Evolutionary conservation across 2,888 invertebrate species (phyloP), one percentile per base, ranked within the genome.

Genomic region (Volucella inanis): DNA sequence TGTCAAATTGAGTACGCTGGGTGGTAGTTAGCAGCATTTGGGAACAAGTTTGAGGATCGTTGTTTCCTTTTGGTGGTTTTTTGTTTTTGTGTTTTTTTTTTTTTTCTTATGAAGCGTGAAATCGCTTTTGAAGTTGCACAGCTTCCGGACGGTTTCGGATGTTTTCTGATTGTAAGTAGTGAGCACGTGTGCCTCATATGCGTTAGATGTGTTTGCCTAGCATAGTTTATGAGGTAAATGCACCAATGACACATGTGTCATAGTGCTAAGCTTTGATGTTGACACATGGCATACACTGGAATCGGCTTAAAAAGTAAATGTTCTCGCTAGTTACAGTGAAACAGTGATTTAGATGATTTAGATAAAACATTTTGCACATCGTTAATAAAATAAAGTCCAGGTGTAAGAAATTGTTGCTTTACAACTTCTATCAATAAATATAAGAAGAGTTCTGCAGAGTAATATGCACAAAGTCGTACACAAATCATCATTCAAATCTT

Each of bases 111-210:
- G 83, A 83, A 70, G 74, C 83, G 74, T 83, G 78, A 68, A 78
- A 83, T 83, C 68, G 83, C 78, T 83, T 83, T 83, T 83, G 83
- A 83, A 78, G 83, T 78, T 55, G 55, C 74, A 64, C 64, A 47
- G 78, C 54, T 83, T 83, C 83, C 83, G 83, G 83, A 83, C 74
- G 72, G 52, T 72, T 74, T 74, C 41, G 45, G 47, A n/a, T 68
- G 14, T 52, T 67, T 54, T 50, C 70, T 45, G 45, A 71, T 43
- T 15, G 67, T 74, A 68, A 80, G 55, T 41, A 31, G 49, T n/a
- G 57, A 74, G 83, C 83, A 83, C 78, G 83, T 83, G 78, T 74
- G 78, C 45, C 52, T 83, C 83, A 83, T 83, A 68, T 83, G 83
- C 50, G 68, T 52, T 50, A 83, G 74, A 78, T 47, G 45, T 68